Base-by-base conservation (phyloP, 2,797 vertebrate genomes). In the Apogon talboti region DNA sequence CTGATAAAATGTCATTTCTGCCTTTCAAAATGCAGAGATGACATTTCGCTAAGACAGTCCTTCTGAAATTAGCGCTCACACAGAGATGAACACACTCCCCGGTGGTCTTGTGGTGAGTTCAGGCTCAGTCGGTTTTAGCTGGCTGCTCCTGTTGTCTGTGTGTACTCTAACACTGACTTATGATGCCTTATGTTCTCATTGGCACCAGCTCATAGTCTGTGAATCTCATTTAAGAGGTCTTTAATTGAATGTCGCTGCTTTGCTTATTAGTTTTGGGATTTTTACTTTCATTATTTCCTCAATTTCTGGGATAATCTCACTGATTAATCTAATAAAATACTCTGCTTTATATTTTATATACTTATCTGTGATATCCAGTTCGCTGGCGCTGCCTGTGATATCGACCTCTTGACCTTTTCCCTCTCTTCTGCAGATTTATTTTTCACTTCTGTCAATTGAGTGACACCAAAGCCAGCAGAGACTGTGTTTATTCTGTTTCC, bases 401-500 rank as follows among this genome's bases (percentile, higher is more conserved):
- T 58, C 59, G 59, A 83, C 68, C 65, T 5, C 21, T 19, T 66
- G 70, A 77, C 58, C 51, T 48, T 4, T 0, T 46, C 21, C 56
- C 12, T 0, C 37, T 66, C 52, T 51, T 72, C 21, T 48, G 33
- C 3, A 40, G 16, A 1, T 57, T 74, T 28, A 12, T 75, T 76
- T 74, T 76, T 66, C 40, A 60, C 35, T 45, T 83, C 49, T 41
- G 50, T 50, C 35, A 11, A 16, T 54, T 47, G 66, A 73, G 46
- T 68, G 74, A 76, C 67, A 61, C 52, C 38, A 55, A 72, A 50
- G 18, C 42, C 35, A 52, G 49, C 33, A 43, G 66, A 65, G 61
- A 55, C 57, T 40, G 28, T 58, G 53, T 80, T 74, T 68, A 65
- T 69, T 79, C 58, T 61, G 42, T 71, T 81, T 64, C 59, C 41